Base-by-base conservation (phyloP, 2,113 vertebrate genomes). In the Syrmaticus mikado region DNA sequence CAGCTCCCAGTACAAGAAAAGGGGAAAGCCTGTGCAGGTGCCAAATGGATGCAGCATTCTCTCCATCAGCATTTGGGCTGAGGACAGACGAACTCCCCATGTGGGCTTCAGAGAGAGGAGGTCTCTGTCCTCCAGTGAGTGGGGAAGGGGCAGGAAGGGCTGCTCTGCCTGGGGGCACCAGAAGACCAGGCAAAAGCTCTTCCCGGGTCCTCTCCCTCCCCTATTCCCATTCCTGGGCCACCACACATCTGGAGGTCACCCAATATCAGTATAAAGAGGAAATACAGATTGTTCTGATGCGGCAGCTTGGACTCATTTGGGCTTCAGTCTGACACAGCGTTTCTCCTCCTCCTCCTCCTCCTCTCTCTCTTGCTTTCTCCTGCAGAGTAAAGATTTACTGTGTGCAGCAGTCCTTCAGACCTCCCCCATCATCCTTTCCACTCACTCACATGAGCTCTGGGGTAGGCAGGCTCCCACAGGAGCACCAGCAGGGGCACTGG, bases 271-370 rank as follows among this genome's bases (percentile, higher is more conserved):
- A 85, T 84, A 57, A 75, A 94, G 78, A 87, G 80, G 90, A 90
- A 96, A 78, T 79, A 84, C 93, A 89, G 78, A 74, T 80, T 61
- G 52, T 52, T 86, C 83, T 34, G 28, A 52, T 2, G 50, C 27
- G 75, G 84, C 34, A 43, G 66, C 79, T 83, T 62, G 73, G 94
- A 89, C 36, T 94, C 88, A 53, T 67, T 87, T 28, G 57, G 83
- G 78, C 61, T 96, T 85, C 90, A 75, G 87, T 61, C 83, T 95
- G 92, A 96, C 92, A 94, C 38, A 72, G 81, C 0, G 24, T 41
- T 62, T 72, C 82, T 67, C 62, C 85, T 95, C 79, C 91, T 96
- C 82, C 85, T 95, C 78, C 82, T 95, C 80, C 92, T 95, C 82
- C 83, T 95, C 79, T 88, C 62, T 87, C 89, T 87, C 81, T 95